Base-by-base conservation (phyloP, 2,888 invertebrate species). In the Serripes groenlandicus region DNA sequence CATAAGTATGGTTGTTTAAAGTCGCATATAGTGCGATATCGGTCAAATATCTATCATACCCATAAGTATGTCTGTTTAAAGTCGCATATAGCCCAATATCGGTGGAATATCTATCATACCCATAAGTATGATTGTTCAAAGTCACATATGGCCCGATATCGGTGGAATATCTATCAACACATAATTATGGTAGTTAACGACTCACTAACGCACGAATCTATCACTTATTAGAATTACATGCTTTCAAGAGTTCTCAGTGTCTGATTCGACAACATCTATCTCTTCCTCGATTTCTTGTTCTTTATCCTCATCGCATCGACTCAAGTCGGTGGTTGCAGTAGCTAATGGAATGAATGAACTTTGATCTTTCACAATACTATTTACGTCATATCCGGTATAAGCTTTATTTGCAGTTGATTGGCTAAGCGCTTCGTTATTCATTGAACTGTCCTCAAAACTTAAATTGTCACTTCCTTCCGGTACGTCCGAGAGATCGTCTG, bases 181-280 rank as follows among this genome's bases (percentile, higher is more conserved):
- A n/a, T n/a, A n/a, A n/a, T n/a, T n/a, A n/a, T n/a, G n/a, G n/a
- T n/a, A n/a, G n/a, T n/a, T n/a, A n/a, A n/a, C n/a, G n/a, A n/a
- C n/a, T n/a, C n/a, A n/a, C 9, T 42, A 42, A 42, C 42, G 42
- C 7, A 42, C 42, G 9, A 42, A 42, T 42, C 42, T 11, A 15
- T 42, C 15, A 42, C 15, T 42, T 42, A 42, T 7, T 15, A 42
- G 42, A 42, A 42, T 42, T 11, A 42, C n/a, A n/a, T n/a, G n/a
- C n/a, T 49, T 28, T 85, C 85, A 85, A 18, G 85, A 72, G 23
- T 75, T 78, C 74, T 88, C 87, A 26, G 60, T 64, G 74, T 92
- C 92, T 0, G 90, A 83, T 56, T 92, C 91, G 4, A 92, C 92
- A 2, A 92, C 92, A 66, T 92, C 91, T 42, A 92, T 92, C 86